Conservation (phyloP, 2,888 invertebrate genomes). For the Timandra comae region DNA sequence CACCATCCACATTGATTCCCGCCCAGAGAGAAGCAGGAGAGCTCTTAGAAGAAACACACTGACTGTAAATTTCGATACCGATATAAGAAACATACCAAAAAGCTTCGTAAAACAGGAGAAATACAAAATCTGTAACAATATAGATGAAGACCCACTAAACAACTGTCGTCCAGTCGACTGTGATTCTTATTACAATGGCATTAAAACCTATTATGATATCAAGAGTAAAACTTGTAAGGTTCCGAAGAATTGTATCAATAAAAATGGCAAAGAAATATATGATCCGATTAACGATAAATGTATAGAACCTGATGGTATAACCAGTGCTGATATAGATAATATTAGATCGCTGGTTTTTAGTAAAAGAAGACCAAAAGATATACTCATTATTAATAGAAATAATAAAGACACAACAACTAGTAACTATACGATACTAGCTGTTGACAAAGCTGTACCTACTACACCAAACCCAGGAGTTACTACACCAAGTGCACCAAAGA, state of each 20-base stretch:
- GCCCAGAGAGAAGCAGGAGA: conserved; percentile 28
- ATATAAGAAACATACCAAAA: conserved; percentile 20
- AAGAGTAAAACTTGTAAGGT: too few species aligned
- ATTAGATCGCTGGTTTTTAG: conserved; percentile 32
- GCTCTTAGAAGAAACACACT: conserved; percentile 37
- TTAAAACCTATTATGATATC: conserved; percentile 36
- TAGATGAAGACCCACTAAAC: conserved; percentile 53
- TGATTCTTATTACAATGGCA: conserved; percentile 52
- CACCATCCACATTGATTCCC: conserved; percentile 43
- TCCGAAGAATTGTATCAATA: conserved; percentile 37
- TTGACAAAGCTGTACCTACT: too few species aligned
- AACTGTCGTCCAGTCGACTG: conserved; percentile 56
- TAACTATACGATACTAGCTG: too few species aligned
- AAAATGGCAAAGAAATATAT: conserved; percentile 35
- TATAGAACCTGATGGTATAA: conserved; percentile 27
- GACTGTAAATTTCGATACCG: conserved; percentile 51
- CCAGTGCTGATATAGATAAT: conserved; percentile 38
- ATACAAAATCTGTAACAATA: conserved; percentile 31
- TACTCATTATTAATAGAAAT: conserved; percentile 33
- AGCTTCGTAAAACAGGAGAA: conserved; percentile 15
- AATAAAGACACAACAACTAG: conserved; percentile 8
- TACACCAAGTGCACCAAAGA: too few species aligned
- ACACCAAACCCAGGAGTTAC: too few species aligned
- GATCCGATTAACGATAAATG: conserved; percentile 46
- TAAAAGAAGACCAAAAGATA: conserved; percentile 34